These are phyloP conservation scores for Thamnophis elegans DNA, from an alignment of 2,797 vertebrate genomes.

Conservation along the genomic window DNA sequence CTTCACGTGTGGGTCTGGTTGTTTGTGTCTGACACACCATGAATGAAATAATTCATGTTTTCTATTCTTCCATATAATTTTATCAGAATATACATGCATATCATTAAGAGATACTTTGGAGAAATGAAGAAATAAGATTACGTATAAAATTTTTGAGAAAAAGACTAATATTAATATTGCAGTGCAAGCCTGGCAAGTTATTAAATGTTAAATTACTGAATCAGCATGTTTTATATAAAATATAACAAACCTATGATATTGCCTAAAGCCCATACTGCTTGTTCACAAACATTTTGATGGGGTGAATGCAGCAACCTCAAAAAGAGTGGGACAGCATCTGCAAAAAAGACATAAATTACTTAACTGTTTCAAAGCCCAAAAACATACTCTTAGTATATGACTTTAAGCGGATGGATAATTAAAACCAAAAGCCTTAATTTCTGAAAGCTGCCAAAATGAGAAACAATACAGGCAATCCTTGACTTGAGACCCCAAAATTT, in stretches of 20 bases:
- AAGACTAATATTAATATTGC: not conserved
- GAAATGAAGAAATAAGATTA: not conserved
- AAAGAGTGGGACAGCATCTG: conserved; percentile 97
- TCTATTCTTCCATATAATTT: not conserved
- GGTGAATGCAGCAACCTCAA: conserved; percentile 93
- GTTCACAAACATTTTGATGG: conserved; percentile 98
- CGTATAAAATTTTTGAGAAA: not conserved
- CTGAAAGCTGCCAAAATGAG: not conserved
- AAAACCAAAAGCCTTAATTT: not conserved
- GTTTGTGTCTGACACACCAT: not conserved
- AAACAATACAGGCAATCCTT: not conserved
- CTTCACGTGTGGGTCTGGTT: not conserved
- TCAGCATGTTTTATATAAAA: not conserved
- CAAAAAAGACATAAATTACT: conserved; percentile 30
- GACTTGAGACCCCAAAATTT: not conserved
- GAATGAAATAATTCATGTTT: not conserved
- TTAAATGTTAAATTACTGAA: not conserved
- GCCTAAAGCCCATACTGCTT: conserved; percentile 97
- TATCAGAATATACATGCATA: not conserved
- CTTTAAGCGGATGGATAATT: not conserved
- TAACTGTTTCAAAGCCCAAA: not conserved
- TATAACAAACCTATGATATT: conserved; percentile 92
- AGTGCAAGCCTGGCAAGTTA: not conserved
- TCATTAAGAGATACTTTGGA: not conserved
- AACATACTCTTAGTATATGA: not conserved